Evolutionary conservation across 2,113 vertebrate genomes (phyloP), one percentile per base, ranked within the genome.

Genomic region (Notothenia coriiceps): DNA sequence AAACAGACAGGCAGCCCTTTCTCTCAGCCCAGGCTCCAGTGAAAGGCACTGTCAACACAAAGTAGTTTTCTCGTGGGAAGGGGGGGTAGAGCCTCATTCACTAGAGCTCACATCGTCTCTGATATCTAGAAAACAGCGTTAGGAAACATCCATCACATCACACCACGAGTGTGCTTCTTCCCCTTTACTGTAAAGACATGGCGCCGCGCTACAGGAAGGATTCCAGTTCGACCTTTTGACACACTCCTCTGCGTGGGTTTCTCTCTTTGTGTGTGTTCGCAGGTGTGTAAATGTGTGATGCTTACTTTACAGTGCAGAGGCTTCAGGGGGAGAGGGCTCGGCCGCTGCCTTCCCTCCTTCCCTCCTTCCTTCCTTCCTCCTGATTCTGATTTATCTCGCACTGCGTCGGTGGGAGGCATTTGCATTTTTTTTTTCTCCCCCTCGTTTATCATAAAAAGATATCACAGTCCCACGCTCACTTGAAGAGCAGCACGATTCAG

Each of bases 371-470:
- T 62, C 68, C 86, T 82, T 88, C 80, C 89, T 88, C 73, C 85
- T 33, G 75, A 83, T 90, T 89, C 82, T 87, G 87, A 90, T 93
- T 93, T 92, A 91, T 94, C 91, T 92, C 74, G 29, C 77, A 54
- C 89, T 94, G 94, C 93, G 93, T 93, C 74, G 92, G 94, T 90
- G 93, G 91, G 90, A 91, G 80, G 84, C 93, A 94, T 94, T 94
- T 89, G 89, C 92, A 94, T 94, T 94, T 94, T 89, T 90, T 66
- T 79, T 88, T 88, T 85, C 90, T 90, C 91, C 86, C 85, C 87
- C 93, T 92, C 93, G 70, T 91, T 94, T 93, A 93, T 94, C 92
- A 93, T 93, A 92, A 93, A 92, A 94, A 94, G 92, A 93, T 94
- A 92, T 93, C 90, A 77, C 91, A 91, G 92, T 90, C 93, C 94